Evolutionary conservation across 2,888 invertebrate species (phyloP), one percentile per base, ranked within the genome.

Genomic region (Congeria kusceri): DNA sequence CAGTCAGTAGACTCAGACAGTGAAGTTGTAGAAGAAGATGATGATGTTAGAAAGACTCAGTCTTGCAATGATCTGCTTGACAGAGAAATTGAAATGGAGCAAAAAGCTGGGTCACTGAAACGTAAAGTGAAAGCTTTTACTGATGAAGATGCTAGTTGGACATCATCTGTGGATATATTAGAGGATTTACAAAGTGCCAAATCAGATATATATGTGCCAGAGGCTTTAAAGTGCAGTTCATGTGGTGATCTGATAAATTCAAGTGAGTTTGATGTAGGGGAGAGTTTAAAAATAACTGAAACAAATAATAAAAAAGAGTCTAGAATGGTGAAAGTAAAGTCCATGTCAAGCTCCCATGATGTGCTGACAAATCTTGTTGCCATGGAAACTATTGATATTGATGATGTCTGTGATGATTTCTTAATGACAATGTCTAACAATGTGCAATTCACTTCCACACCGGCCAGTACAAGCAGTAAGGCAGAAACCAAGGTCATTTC

Each of bases 281-380:
- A 66, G 46, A 63, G 28, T 1, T 44, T 72, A 13, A 76, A 71
- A 57, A 18, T 49, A 23, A 59, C 75, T 44, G 72, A 77, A 57
- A 63, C 64, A 53, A 66, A 59, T n/a, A n/a, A n/a, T 66, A 76
- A 77, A 63, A 80, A 69, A 53, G 73, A 76, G 39, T 27, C 73
- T 28, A 71, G 83, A 29, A 74, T 67, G 44, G 59, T 76, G 11
- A 83, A 83, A 61, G 83, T 83, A 3, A 83, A 83, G 57, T 83
- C 83, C 32, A 59, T 83, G 66, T 83, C 83, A 49, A 83, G 83
- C 70, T 83, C 83, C n/a, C 83, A 83, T 74, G 83, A 83, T 83
- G 83, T 74, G 20, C 27, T 83, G 18, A 76, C 63, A 57, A 49
- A 25, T 47, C 62, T 80, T 32, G 76, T 66, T 56, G 59, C 72